phyloP scores from a whole-genome alignment of 2,888 invertebrate species.

The Noctua pronuba region DNA sequence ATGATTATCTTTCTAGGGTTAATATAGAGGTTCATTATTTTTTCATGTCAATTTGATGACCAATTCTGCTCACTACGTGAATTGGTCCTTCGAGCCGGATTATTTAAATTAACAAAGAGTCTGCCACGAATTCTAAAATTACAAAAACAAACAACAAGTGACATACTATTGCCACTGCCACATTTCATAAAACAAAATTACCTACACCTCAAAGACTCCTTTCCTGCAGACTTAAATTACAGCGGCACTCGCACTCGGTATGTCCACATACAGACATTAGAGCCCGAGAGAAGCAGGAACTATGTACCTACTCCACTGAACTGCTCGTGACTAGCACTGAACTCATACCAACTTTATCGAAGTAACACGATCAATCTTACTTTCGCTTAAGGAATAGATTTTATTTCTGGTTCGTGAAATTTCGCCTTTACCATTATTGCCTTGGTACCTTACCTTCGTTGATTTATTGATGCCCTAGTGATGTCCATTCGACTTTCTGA shows the following conservation, averaged over 20 bases:
- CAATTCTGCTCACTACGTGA: neutral
- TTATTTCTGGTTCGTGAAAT: conserved; percentile 76
- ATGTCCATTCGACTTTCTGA: conserved; percentile 13
- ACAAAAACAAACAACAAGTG: neutral
- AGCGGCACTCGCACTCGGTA: neutral
- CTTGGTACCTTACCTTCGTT: conserved; percentile 64
- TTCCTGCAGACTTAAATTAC: conserved; percentile 14
- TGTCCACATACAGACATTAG: conserved; percentile 28
- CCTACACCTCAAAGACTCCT: neutral
- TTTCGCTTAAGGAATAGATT: conserved; percentile 83
- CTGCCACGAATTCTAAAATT: neutral
- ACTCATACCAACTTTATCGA: conserved; percentile 78
- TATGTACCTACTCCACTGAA: conserved; percentile 45
- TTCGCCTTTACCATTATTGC: conserved; percentile 75
- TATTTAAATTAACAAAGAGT: neutral
- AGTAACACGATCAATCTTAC: conserved; percentile 87
- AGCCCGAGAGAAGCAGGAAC: conserved; percentile 25
- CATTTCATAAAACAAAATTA: neutral
- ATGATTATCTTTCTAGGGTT: too few species aligned
- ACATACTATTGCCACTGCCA: neutral
- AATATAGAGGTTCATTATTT: neutral
- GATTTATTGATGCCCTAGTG: conserved; percentile 69
- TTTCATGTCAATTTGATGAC: neutral
- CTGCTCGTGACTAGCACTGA: conserved; percentile 41
- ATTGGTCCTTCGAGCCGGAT: conserved; percentile 8